phyloP scores from a whole-genome alignment of 2,888 invertebrate genomes.

The Ormyrus pomaceus region DNA sequence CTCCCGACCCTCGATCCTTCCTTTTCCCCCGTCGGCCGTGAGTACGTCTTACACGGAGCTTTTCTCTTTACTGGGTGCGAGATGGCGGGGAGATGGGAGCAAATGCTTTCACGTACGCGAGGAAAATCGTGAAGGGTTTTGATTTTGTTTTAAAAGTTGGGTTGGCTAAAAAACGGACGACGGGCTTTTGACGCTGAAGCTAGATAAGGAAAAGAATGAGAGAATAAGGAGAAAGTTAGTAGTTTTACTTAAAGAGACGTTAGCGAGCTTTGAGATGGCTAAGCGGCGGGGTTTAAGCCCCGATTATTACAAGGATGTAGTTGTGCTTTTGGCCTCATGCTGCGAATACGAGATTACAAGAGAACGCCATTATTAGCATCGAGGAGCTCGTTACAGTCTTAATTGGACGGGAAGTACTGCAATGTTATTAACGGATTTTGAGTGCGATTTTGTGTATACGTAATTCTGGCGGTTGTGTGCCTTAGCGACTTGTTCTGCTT shows the following conservation, averaged over 20 bases:
- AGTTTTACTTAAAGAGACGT: too few species aligned
- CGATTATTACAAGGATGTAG: neutral
- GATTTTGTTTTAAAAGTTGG: too few species aligned
- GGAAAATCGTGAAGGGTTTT: too few species aligned
- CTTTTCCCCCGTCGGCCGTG: neutral
- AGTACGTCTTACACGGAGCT: neutral
- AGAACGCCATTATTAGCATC: slow-evolving; percentile 29
- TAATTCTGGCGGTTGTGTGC: neutral
- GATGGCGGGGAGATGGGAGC: neutral
- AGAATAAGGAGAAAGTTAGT: too few species aligned
- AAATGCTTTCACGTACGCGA: neutral
- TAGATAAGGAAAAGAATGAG: too few species aligned
- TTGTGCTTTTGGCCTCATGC: slow-evolving; percentile 1
- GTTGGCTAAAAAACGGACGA: too few species aligned
- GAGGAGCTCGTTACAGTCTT: neutral
- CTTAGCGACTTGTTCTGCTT: too few species aligned
- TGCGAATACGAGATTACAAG: slow-evolving; percentile 7
- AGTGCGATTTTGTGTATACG: slow-evolving; percentile 12
- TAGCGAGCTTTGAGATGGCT: neutral
- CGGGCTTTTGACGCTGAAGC: too few species aligned
- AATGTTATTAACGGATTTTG: too few species aligned
- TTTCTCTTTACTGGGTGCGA: neutral
- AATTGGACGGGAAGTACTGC: neutral
- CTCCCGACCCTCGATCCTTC: slow-evolving; percentile 18
- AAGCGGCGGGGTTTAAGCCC: neutral